Percentiles rank a stretch among this genome's conserved stretches.
These are phyloP conservation scores for Ametastegia equiseti DNA, from an alignment of 2,888 invertebrate species.

Conservation along the genomic window DNA sequence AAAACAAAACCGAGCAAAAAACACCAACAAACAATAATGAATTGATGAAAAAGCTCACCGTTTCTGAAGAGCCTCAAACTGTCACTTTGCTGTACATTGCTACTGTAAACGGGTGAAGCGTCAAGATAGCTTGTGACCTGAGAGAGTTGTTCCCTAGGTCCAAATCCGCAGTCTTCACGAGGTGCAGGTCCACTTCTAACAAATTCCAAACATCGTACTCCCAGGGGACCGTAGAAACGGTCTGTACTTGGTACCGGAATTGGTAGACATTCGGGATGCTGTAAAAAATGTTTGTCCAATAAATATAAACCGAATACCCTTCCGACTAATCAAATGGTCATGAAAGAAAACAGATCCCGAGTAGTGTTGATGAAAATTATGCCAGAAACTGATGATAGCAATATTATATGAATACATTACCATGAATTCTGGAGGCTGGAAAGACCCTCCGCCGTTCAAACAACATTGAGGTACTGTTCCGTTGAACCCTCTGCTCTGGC, in stretches of 20 bases:
- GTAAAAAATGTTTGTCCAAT: slow-evolving; percentile 56
- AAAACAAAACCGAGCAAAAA: too few relatives aligned
- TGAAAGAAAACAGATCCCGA: too few relatives aligned
- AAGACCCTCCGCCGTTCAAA: slow-evolving; percentile 79
- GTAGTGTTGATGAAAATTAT: too few relatives aligned
- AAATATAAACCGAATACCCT: background rate
- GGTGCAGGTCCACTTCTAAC: slow-evolving; percentile 90
- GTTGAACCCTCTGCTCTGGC: slow-evolving; percentile 87
- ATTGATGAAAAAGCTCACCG: slow-evolving; percentile 76
- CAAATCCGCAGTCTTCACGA: slow-evolving; percentile 87
- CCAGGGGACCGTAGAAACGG: slow-evolving; percentile 84
- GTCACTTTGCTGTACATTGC: slow-evolving; percentile 85
- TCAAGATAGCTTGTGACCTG: slow-evolving; percentile 91
- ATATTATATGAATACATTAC: slow-evolving; percentile 73
- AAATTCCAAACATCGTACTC: slow-evolving; percentile 89
- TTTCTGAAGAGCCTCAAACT: slow-evolving; percentile 86
- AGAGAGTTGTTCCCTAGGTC: slow-evolving; percentile 91
- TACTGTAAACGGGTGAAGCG: slow-evolving; percentile 90
- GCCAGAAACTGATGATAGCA: background rate
- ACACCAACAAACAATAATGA: too few relatives aligned
- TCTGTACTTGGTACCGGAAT: slow-evolving; percentile 86
- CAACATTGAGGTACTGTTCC: slow-evolving; percentile 89
- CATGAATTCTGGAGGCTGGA: slow-evolving; percentile 81
- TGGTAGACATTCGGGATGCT: slow-evolving; percentile 92
- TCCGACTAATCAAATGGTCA: too few relatives aligned